phyloP scores from a whole-genome alignment of 2,113 vertebrate genomes.

The Pseudopipra pipra region DNA sequence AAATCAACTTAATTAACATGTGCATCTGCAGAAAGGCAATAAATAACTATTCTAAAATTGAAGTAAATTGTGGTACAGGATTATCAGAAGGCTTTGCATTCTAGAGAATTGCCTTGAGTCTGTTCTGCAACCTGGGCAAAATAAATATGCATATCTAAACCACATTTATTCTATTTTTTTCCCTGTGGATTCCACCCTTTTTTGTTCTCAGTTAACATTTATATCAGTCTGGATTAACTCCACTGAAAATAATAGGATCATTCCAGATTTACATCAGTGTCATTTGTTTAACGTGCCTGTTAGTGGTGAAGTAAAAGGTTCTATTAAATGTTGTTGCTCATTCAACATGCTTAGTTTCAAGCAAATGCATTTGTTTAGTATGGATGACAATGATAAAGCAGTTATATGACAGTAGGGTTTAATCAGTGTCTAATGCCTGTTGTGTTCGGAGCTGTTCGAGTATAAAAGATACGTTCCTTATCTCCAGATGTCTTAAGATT shows the following conservation, averaged over 20 bases:
- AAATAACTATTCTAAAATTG: neutral
- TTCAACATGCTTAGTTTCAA: neutral
- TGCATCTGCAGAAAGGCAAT: neutral
- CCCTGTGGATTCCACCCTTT: neutral
- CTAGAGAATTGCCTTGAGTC: neutral
- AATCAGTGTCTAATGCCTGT: neutral
- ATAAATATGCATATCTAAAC: neutral
- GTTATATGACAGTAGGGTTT: neutral
- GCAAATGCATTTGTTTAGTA: neutral
- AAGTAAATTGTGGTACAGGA: neutral
- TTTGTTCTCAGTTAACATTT: neutral
- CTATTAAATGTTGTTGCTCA: neutral
- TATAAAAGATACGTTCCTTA: neutral
- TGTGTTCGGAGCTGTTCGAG: neutral
- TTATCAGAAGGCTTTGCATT: neutral
- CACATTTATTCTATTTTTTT: neutral
- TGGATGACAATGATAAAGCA: neutral
- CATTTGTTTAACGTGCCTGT: neutral
- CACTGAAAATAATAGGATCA: neutral
- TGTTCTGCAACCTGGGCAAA: neutral
- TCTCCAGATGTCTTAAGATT: neutral
- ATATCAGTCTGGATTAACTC: neutral
- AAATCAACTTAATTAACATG: conserved; percentile 16
- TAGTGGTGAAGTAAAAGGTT: neutral
- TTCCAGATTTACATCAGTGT: neutral